Evolutionary conservation across 1,140 invertebrate species (phyloP).

Genomic region (Papilio polyxenes): DNA sequence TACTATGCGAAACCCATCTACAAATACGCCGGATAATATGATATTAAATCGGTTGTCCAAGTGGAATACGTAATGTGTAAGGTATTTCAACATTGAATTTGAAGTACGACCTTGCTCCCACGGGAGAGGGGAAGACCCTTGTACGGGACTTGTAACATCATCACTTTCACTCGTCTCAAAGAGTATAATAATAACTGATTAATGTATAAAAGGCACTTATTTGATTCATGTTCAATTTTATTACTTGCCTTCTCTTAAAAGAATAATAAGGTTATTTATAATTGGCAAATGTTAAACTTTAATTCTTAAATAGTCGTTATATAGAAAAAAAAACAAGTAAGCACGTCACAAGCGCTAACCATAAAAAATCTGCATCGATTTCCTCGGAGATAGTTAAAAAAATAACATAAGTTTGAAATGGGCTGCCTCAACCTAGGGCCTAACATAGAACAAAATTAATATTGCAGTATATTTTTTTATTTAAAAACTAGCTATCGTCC

Average conservation of each 20-base stretch:
- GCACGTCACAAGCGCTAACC: no score
- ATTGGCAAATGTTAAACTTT: no score
- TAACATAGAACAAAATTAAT: neutral
- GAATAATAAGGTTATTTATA: neutral
- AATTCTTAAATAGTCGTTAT: no score
- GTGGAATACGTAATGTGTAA: constrained; percentile 1
- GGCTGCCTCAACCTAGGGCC: neutral
- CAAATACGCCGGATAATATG: neutral
- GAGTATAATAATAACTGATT: constrained; percentile 7
- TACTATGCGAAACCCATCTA: neutral
- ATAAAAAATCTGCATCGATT: no score
- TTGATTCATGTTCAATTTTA: neutral
- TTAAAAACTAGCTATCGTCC: no score
- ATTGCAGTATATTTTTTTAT: neutral
- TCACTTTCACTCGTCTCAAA: constrained; percentile 6
- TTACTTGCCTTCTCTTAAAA: neutral
- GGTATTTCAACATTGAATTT: constrained; percentile 27
- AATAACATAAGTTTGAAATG: neutral
- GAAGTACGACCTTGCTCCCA: constrained; percentile 3
- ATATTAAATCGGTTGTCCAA: constrained; percentile 18
- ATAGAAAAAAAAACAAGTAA: no score
- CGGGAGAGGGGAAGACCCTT: constrained; percentile 20
- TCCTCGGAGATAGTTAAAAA: no score
- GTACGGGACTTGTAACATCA: neutral
- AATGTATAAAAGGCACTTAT: neutral